Percentiles rank a stretch among this genome's conserved stretches.
phyloP scores from a whole-genome alignment of 1,140 invertebrate species.

The Drosophila yakuba region DNA sequence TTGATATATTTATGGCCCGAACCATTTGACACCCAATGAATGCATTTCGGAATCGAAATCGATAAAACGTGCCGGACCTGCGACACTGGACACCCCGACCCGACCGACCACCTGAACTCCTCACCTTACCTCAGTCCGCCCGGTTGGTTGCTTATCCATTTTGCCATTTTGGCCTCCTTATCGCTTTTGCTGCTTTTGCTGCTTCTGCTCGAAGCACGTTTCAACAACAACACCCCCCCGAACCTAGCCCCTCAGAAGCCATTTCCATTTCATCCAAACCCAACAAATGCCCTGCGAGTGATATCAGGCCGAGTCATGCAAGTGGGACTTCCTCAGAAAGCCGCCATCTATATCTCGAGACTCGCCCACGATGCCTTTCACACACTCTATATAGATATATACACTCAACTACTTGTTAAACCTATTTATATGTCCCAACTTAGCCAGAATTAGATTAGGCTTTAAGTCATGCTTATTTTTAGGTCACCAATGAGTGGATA shows the following conservation, averaged over 20 bases:
- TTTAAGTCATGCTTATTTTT: neutral
- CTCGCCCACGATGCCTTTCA: neutral
- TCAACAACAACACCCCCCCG: constrained; percentile 23
- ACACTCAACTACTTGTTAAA: too few relatives aligned
- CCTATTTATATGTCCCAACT: too few relatives aligned
- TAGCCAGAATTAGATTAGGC: too few relatives aligned
- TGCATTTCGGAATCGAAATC: constrained; percentile 79
- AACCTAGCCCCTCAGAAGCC: neutral
- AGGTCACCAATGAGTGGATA: neutral
- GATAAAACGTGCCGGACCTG: constrained; percentile 70
- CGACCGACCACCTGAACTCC: constrained; percentile 7
- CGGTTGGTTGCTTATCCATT: constrained; percentile 45
- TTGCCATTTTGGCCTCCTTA: constrained; percentile 58
- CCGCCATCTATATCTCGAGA: constrained; percentile 6
- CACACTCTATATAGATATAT: neutral
- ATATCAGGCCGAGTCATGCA: constrained; percentile 37
- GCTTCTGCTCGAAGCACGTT: constrained; percentile 42
- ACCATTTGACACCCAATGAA: constrained; percentile 59
- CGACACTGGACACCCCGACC: constrained; percentile 43
- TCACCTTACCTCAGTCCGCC: constrained; percentile 2
- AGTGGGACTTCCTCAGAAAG: constrained; percentile 18
- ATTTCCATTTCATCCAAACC: too few relatives aligned
- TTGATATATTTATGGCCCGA: constrained; percentile 71
- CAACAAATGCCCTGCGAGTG: constrained; percentile 9
- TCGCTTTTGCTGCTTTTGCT: constrained; percentile 35